These are phyloP conservation scores for Mormyrops attenuatus DNA, from an alignment of 2,797 vertebrate genomes.

Conservation along the genomic window DNA sequence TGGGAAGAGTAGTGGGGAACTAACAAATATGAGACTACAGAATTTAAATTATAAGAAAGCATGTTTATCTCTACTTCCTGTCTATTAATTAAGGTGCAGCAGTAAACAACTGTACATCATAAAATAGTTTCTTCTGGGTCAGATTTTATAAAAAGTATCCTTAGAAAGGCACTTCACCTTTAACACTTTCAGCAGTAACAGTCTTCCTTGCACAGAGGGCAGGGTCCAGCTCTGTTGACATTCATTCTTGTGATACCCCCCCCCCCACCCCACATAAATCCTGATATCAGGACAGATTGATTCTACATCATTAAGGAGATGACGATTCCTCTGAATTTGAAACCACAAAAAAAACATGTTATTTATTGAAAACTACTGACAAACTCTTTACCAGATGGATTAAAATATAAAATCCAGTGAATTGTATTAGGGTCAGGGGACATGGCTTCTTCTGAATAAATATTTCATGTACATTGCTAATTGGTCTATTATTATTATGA, in stretches of 20 bases:
- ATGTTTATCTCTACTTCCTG: neutral
- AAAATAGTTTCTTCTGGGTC: neutral
- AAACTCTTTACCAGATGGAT: neutral
- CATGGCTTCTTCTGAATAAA: neutral
- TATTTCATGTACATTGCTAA: neutral
- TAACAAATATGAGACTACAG: neutral
- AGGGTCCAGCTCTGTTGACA: neutral
- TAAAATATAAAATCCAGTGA: neutral
- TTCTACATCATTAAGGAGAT: neutral
- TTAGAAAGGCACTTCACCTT: neutral
- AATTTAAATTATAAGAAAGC: slow-evolving; percentile 15
- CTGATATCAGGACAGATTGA: neutral
- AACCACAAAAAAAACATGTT: neutral
- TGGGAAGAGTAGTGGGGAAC: neutral
- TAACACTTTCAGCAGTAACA: neutral
- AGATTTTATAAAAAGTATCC: neutral
- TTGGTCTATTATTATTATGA: neutral
- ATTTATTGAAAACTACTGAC: neutral
- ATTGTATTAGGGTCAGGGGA: neutral
- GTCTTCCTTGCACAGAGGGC: slow-evolving; percentile 14
- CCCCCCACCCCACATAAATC: neutral
- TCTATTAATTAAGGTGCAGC: neutral
- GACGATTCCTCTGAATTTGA: neutral
- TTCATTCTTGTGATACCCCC: neutral
- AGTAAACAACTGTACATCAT: neutral